Conservation (phyloP, 2,888 invertebrate species). For the Pasiphila rectangulata region DNA sequence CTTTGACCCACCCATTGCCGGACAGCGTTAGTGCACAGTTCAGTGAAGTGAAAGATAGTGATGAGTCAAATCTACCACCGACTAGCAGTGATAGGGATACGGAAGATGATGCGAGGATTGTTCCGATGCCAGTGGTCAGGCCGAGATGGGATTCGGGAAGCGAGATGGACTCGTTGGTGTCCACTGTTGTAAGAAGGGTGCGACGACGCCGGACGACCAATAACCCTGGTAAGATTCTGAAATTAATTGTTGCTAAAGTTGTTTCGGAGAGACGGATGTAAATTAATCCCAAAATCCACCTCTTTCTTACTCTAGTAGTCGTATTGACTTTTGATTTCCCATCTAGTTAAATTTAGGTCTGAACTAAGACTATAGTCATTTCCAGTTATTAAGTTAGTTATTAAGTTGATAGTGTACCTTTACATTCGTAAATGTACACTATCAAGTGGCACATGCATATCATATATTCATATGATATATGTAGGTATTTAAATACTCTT, state of each 20-base stretch:
- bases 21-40: conserved; percentile 62
- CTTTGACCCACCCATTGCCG: conserved; percentile 74
- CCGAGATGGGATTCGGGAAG: conserved; percentile 75
- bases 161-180: conserved; percentile 82
- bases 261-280: too few relatives aligned
- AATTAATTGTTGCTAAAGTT: not conserved
- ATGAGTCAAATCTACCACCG: conserved; percentile 72
- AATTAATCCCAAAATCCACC: too few relatives aligned
- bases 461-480: too few relatives aligned
- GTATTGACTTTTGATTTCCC: too few relatives aligned
- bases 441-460: too few relatives aligned
- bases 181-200: conserved; percentile 83
- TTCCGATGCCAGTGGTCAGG: conserved; percentile 53
- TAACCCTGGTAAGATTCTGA: conserved; percentile 68
- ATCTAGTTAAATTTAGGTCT: too few relatives aligned
- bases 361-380: too few relatives aligned
- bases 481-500: too few relatives aligned
- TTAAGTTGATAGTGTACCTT: too few relatives aligned
- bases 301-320: too few relatives aligned
- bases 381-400: too few relatives aligned
- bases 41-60: conserved; percentile 67
- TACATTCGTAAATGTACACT: too few relatives aligned
- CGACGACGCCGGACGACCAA: conserved; percentile 78
- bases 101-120: conserved; percentile 67
- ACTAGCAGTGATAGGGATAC: conserved; percentile 76